A percentile compares a stretch with the other conserved stretches of the same genome.
phyloP scores from a whole-genome alignment of 2,888 invertebrate genomes.

The Craniophora ligustri region DNA sequence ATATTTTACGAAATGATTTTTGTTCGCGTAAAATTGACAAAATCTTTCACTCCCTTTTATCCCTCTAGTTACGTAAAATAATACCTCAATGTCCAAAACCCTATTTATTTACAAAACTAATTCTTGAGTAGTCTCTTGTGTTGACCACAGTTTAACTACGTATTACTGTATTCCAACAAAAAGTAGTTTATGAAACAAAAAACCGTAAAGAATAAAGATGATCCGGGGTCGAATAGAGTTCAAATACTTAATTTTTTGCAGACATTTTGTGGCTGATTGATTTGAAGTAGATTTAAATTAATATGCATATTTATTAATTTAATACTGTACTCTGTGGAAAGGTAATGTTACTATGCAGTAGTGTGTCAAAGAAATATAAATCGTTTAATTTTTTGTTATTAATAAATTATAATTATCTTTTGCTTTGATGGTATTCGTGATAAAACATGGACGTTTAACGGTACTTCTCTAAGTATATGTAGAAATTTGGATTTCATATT shows the following conservation, averaged over 20 bases:
- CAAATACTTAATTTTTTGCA: conserved; percentile 11
- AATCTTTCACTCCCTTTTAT: too few species aligned
- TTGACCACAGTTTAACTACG: conserved; percentile 15
- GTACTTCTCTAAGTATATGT: background rate
- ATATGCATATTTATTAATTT: conserved; percentile 8
- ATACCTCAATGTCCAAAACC: background rate
- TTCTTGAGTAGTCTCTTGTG: conserved; percentile 5
- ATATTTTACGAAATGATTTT: too few species aligned
- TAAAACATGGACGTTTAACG: too few species aligned
- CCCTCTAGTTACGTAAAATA: background rate
- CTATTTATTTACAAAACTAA: conserved; percentile 14
- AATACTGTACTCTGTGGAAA: background rate
- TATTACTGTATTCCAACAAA: background rate
- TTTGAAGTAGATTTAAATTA: conserved; percentile 1
- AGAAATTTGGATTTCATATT: too few species aligned
- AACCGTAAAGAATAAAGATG: background rate
- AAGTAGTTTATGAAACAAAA: conserved; percentile 17
- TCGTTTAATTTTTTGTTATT: too few species aligned
- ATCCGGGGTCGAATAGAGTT: conserved; percentile 23
- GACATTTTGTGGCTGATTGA: background rate
- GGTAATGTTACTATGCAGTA: too few species aligned
- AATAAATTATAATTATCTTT: background rate
- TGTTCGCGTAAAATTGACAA: too few species aligned
- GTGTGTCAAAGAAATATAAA: background rate
- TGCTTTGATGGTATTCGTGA: background rate